Evolutionary conservation across 2,797 vertebrate genomes (phyloP), one percentile per base, ranked within the genome.

Genomic region (Epinephelus awoara): DNA sequence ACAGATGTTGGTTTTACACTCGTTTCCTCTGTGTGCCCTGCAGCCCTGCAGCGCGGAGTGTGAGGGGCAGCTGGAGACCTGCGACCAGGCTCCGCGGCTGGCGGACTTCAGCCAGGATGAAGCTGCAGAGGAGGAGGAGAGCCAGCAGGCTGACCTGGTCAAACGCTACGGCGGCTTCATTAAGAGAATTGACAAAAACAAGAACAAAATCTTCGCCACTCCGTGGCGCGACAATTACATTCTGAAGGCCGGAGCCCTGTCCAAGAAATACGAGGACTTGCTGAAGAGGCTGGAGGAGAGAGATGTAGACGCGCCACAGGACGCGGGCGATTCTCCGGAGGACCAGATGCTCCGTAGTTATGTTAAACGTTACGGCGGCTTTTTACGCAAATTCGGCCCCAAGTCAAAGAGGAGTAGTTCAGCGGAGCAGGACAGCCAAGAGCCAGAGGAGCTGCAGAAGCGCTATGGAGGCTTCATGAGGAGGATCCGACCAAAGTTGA

Each of bases 391-490:
- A 86, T 97, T 97, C 77, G 93, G 94, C 5, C 96, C 96, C 40
- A 98, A 97, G 85, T 89, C 95, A 42, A 97, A 96, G 90, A 91
- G 96, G 91, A 95, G 95, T 82, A 95, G 93, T n/a, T 90, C 86
- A 1, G 86, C 40, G 1, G 92, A 92, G 54, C 85, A 84, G 0
- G 89, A 83, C 73, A 77, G 79, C 62, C 86, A 82, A 75, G 92
- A 93, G 46, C 89, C 88, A 18, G 92, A 94, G 38, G 96, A 96
- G 91, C 93, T 99, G 56, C 98, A 98, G 88, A 99, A 99, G 86
- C 96, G 98, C 74, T 99, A 99, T 2, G 98, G 98, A 0, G 98
- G 98, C 58, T 99, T 99, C 93, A 92, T 99, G 96, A 92, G 97
- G 78, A 95, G 97, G 86, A 96, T 99, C 91, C 96, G 98, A 9